phyloP scores from a whole-genome alignment of 2,797 vertebrate genomes.

The Anableps anableps region DNA sequence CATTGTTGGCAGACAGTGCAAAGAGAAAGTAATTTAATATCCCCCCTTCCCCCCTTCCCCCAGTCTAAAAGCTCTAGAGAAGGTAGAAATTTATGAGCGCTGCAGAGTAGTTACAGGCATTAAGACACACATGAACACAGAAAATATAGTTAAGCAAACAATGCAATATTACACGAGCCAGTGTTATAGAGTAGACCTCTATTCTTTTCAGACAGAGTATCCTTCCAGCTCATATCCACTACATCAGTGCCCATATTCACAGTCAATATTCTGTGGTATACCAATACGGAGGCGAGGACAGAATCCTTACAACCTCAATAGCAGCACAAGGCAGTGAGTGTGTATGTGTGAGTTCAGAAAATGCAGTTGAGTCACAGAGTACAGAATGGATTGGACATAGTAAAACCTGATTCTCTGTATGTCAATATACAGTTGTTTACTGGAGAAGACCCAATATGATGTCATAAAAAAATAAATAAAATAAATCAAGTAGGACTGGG shows the following conservation, averaged over 20 bases:
- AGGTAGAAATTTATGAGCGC: slow-evolving; percentile 55
- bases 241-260: slow-evolving; percentile 49
- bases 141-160: slow-evolving; percentile 47
- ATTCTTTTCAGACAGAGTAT: slow-evolving; percentile 57
- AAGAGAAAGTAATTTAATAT: slow-evolving; percentile 73
- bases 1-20: slow-evolving; percentile 55
- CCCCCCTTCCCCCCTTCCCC: slow-evolving; percentile 31
- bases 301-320: slow-evolving; percentile 49
- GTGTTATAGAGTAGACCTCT: slow-evolving; percentile 30
- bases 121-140: slow-evolving; percentile 35
- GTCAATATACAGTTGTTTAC: slow-evolving; percentile 43
- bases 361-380: slow-evolving; percentile 64
- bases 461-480: slow-evolving; percentile 22
- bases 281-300: slow-evolving; percentile 41
- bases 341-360: slow-evolving; percentile 7
- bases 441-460: slow-evolving; percentile 26
- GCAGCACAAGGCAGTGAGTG: slow-evolving; percentile 11
- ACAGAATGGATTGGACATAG: slow-evolving; percentile 46
- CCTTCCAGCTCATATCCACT: slow-evolving; percentile 53
- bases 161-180: slow-evolving; percentile 57
- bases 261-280: slow-evolving; percentile 45
- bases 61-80: slow-evolving; percentile 51
- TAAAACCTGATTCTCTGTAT: slow-evolving; percentile 44
- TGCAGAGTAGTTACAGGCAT: slow-evolving; percentile 47
- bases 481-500: slow-evolving; percentile 2